These are phyloP conservation scores for Nebria salina DNA, from an alignment of 2,888 invertebrate genomes.

Conservation along the genomic window DNA sequence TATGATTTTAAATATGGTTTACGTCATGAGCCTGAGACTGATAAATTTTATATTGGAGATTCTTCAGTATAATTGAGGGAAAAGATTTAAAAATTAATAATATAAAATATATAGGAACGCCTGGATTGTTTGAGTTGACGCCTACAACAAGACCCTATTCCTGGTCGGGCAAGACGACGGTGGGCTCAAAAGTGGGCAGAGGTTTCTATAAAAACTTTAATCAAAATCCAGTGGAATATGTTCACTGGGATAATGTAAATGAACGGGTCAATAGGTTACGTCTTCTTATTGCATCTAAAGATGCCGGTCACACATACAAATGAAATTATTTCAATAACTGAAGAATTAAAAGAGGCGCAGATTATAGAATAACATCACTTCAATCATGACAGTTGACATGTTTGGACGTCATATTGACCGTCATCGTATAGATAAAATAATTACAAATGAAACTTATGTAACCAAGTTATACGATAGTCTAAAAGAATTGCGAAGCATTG, in stretches of 20 bases:
- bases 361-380: background rate
- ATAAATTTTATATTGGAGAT: constrained; percentile 31
- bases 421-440: no score
- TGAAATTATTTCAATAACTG: constrained; percentile 10
- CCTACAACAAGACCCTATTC: background rate
- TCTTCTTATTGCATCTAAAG: background rate
- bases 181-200: background rate
- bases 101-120: constrained; percentile 29
- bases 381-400: background rate
- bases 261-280: background rate
- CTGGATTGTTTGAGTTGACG: constrained; percentile 44
- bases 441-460: no score
- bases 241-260: constrained; percentile 7
- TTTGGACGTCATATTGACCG: background rate
- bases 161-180: background rate
- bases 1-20: constrained; percentile 24
- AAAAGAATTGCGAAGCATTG: no score
- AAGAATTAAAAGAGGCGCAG: background rate
- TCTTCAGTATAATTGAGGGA: constrained; percentile 19
- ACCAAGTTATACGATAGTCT: no score
- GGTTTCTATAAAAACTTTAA: background rate
- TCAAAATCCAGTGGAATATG: background rate
- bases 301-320: background rate
- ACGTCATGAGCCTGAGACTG: constrained; percentile 6
- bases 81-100: background rate